phyloP scores from a whole-genome alignment of 2,113 vertebrate species.

The Melanerpes aurifrons region DNA sequence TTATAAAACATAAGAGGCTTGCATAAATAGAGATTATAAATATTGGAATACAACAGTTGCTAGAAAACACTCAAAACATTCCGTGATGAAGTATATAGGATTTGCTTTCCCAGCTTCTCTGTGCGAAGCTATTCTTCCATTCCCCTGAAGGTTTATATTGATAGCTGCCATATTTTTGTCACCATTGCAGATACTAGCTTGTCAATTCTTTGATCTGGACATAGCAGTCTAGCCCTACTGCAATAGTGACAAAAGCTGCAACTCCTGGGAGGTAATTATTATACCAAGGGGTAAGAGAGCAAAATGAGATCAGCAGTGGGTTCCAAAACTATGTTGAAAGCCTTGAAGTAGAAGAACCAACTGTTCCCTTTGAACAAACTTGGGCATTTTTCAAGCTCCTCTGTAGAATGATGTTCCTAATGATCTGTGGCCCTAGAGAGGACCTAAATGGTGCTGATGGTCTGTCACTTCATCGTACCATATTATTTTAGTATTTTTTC shows the following conservation, averaged over 20 bases:
- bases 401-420: background rate
- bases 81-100: background rate
- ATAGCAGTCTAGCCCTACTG: background rate
- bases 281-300: too few species aligned
- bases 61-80: slow-evolving; percentile 56
- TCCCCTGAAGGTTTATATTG: background rate
- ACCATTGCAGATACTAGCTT: background rate
- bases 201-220: background rate
- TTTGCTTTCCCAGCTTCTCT: slow-evolving; percentile 3
- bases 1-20: slow-evolving; percentile 70
- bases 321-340: background rate
- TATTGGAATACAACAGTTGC: slow-evolving; percentile 56
- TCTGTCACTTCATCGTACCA: background rate
- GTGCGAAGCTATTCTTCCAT: background rate
- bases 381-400: background rate
- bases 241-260: background rate
- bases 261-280: background rate
- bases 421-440: background rate
- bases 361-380: background rate
- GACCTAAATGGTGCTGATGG: background rate
- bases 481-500: background rate
- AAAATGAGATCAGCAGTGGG: background rate
- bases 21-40: slow-evolving; percentile 64
- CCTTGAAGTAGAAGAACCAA: background rate
- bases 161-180: slow-evolving; percentile 6